A percentile compares a stretch with the other conserved stretches of the same genome.
phyloP scores from a whole-genome alignment of 2,888 invertebrate genomes.

The Sthenelais limicola region DNA sequence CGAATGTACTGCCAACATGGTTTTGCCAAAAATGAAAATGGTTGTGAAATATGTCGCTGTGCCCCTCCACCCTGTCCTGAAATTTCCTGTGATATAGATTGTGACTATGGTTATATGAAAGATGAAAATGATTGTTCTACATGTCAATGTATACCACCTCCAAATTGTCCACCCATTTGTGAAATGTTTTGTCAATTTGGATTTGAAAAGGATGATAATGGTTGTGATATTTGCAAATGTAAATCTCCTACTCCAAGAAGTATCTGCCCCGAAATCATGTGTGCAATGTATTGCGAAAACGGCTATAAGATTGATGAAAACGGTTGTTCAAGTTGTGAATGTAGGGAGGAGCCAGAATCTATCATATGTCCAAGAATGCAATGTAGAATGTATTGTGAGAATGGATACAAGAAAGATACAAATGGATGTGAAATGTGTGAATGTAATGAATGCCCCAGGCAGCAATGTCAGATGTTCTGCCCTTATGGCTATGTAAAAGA shows the following conservation, averaged over 20 bases:
- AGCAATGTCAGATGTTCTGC: conserved; percentile 6
- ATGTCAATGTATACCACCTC: no score
- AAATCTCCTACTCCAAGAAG: not conserved
- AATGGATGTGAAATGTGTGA: conserved; percentile 38
- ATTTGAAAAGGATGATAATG: conserved; percentile 5
- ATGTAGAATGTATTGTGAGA: conserved; percentile 39
- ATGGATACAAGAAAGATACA: conserved; percentile 42
- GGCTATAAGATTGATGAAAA: conserved; percentile 41
- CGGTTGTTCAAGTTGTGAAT: conserved; percentile 39
- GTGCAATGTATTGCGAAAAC: conserved; percentile 42
- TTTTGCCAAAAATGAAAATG: conserved; percentile 33
- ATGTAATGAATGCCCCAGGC: conserved; percentile 11
- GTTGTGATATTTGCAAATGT: conserved; percentile 23
- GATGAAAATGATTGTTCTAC: no score
- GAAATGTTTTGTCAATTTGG: conserved; percentile 42
- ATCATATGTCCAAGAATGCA: not conserved
- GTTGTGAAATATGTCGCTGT: conserved; percentile 11
- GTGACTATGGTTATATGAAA: no score
- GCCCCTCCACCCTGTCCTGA: not conserved
- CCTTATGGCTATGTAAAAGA: conserved; percentile 8
- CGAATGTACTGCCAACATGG: conserved; percentile 42
- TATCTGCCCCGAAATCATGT: conserved; percentile 22
- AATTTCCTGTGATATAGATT: no score
- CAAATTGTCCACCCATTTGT: conserved; percentile 10
- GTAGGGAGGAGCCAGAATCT: not conserved